Evolutionary conservation across 2,888 invertebrate genomes (phyloP), one percentile per base, ranked within the genome.

Genomic region (Drosophila basisetae): DNA sequence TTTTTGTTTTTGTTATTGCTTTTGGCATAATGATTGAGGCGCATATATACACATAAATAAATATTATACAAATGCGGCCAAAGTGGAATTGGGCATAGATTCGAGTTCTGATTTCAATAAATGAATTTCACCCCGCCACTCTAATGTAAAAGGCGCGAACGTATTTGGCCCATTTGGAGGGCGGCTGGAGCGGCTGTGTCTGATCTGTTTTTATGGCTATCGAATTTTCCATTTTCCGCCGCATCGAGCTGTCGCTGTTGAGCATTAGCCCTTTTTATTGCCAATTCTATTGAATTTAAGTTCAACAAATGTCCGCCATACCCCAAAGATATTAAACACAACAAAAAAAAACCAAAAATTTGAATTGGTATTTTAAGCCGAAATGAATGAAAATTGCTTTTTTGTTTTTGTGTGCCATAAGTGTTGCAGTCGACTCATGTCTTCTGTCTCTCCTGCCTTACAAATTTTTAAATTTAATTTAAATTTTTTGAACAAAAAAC

Each of bases 211-310:
- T 82, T 76, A 82, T 82, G 67, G 74, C 67, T 49, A 53, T 79
- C 28, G 53, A 61, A 62, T 68, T 73, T 65, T 58, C 47, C 54
- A 59, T 69, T 75, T 60, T 66, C 67, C 31, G 47, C 25, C 25
- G 47, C 25, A 47, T 25, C 25, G 47, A 35, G 13, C 35, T 35
- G 35, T 35, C 35, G 25, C 13, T 64, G 53, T 58, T 60, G 52
- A 64, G 70, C 73, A 83, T 82, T 83, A 88, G 88, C 86, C 91
- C 91, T 89, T 86, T 88, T 84, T 90, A 89, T 88, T 86, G 87
- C 78, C 89, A 81, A 89, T 89, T 84, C 76, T 55, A 68, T 76
- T 76, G 84, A 89, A 90, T 90, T 73, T 65, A 81, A 83, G 75
- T 73, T 69, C 61, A 71, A 68, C 76, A 83, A 78, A 77, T 82